Evolutionary conservation across 2,888 invertebrate species (phyloP).

Genomic region (Palloptera scutellata): DNA sequence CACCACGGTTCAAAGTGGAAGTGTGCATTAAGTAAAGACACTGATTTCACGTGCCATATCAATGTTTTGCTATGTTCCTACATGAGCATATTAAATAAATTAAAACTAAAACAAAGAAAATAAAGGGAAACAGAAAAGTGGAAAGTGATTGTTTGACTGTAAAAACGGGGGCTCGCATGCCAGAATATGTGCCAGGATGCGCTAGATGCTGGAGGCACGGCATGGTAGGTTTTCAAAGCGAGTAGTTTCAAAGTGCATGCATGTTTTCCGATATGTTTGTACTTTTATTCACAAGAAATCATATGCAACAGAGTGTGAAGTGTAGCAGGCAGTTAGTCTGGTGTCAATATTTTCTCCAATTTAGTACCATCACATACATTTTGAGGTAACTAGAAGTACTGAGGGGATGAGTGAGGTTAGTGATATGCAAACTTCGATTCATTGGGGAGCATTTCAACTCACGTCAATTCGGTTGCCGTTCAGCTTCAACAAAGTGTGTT

Average conservation of each 20-base stretch:
- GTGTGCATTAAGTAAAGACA: too few relatives aligned
- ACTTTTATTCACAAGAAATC: background rate
- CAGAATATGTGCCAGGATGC: background rate
- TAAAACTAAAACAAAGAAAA: slow-evolving; percentile 20
- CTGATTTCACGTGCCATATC: too few relatives aligned
- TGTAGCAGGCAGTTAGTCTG: background rate
- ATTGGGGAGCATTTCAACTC: slow-evolving; percentile 2
- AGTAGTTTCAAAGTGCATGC: background rate
- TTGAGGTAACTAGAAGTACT: background rate
- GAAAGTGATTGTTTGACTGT: slow-evolving; percentile 5
- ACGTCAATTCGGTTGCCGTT: slow-evolving; percentile 34
- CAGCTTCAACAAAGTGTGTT: slow-evolving; percentile 41
- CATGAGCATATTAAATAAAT: slow-evolving; percentile 27
- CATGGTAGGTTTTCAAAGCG: background rate
- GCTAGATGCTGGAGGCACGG: background rate
- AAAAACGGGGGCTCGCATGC: background rate
- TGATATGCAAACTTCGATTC: background rate
- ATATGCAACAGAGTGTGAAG: slow-evolving; percentile 6
- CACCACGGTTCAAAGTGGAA: too few relatives aligned
- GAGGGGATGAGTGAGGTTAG: too few relatives aligned
- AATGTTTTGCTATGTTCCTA: background rate
- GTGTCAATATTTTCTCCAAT: background rate
- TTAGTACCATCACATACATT: background rate
- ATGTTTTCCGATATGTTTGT: slow-evolving; percentile 7
- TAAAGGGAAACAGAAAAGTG: slow-evolving; percentile 5